Evolutionary conservation across 2,797 vertebrate species (phyloP).

Genomic region (Molossus alvarezi): DNA sequence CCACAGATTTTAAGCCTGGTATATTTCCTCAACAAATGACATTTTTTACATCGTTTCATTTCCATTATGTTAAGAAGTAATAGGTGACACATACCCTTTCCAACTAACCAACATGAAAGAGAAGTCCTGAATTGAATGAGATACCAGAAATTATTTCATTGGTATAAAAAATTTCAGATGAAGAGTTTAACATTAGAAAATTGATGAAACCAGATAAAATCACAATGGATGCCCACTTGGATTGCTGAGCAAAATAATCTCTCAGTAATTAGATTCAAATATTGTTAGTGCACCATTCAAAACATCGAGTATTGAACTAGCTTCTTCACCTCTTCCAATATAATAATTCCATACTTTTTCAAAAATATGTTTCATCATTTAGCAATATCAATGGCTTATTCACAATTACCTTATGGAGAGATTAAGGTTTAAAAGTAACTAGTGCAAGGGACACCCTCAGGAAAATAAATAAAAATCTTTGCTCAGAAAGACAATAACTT

Average conservation of each 20-base stretch:
- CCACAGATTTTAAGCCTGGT: slow-evolving; percentile 53
- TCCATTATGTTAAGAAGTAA: slow-evolving; percentile 58
- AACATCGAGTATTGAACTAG: background rate
- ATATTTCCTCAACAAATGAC: slow-evolving; percentile 52
- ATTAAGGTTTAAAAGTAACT: background rate
- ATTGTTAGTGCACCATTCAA: background rate
- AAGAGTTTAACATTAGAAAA: slow-evolving; percentile 50
- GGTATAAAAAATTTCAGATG: slow-evolving; percentile 51
- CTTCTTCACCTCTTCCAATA: background rate
- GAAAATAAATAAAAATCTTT: slow-evolving; percentile 27
- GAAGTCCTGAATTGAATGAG: slow-evolving; percentile 40
- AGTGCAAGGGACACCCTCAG: background rate
- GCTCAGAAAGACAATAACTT: slow-evolving; percentile 16
- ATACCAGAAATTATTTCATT: background rate
- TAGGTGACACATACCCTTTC: slow-evolving; percentile 56
- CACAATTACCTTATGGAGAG: slow-evolving; percentile 13
- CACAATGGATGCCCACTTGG: background rate
- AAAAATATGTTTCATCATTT: slow-evolving; percentile 25
- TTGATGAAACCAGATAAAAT: background rate
- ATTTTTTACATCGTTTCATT: slow-evolving; percentile 63
- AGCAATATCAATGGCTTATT: slow-evolving; percentile 15
- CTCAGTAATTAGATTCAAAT: slow-evolving; percentile 14
- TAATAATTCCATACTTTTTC: background rate
- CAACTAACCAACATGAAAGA: slow-evolving; percentile 37
- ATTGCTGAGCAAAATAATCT: slow-evolving; percentile 52